Evolutionary conservation across 2,113 vertebrate genomes (phyloP).

Genomic region (Lagopus leucura): DNA sequence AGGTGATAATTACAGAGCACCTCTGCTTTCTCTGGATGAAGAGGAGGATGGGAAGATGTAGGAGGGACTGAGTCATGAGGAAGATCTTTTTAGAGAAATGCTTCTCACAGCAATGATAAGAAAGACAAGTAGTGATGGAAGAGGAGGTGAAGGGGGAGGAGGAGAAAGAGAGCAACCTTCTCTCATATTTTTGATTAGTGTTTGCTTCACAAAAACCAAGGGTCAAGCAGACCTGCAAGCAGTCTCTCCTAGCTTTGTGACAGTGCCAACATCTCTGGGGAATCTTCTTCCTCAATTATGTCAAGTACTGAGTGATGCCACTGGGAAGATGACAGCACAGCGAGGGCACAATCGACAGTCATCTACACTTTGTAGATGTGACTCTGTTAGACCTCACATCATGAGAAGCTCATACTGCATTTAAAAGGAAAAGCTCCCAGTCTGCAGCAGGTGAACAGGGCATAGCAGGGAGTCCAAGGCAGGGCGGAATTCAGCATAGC

Average conservation of each 20-base stretch:
- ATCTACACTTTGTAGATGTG: neutral
- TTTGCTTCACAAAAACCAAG: conserved; percentile 3
- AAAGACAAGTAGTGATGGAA: neutral
- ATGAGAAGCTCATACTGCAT: neutral
- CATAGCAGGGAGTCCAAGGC: neutral
- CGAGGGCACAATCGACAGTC: neutral
- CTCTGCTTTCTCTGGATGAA: conserved; percentile 22
- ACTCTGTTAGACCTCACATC: neutral
- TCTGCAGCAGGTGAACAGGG: neutral
- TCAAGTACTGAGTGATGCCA: neutral
- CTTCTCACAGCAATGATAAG: neutral
- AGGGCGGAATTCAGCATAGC: neutral
- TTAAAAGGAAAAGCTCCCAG: neutral
- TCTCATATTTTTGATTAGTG: neutral
- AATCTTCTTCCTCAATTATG: neutral
- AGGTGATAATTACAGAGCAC: conserved; percentile 36
- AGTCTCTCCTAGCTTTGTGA: rapidly evolving
- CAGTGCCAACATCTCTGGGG: neutral
- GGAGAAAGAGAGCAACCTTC: neutral
- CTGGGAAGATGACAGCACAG: neutral
- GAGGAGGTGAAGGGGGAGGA: neutral
- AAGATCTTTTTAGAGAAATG: conserved; percentile 18
- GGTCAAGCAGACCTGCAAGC: neutral
- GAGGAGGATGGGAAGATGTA: conserved; percentile 1
- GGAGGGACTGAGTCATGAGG: neutral